phyloP scores from a whole-genome alignment of 2,113 vertebrate genomes.

The Phrynosoma platyrhinos region DNA sequence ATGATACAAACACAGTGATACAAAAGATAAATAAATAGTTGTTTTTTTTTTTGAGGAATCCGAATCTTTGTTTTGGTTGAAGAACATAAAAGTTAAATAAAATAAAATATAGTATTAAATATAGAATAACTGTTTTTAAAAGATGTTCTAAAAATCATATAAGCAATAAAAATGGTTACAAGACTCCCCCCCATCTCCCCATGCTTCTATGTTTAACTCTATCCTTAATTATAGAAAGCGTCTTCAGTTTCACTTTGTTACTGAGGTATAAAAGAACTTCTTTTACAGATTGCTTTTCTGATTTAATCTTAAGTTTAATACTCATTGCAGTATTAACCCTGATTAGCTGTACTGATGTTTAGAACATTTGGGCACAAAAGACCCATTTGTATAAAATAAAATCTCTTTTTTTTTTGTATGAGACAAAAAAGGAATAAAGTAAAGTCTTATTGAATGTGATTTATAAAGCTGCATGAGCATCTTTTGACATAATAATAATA shows the following conservation, averaged over 20 bases:
- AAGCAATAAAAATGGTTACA: no score
- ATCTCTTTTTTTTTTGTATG: background rate
- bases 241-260: constrained; percentile 64
- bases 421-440: background rate
- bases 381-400: constrained; percentile 29
- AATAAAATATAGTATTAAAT: no score
- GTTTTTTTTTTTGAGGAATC: no score
- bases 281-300: constrained; percentile 70
- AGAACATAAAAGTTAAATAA: no score
- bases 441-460: background rate
- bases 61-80: no score
- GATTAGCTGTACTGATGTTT: constrained; percentile 71
- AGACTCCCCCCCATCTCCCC: no score
- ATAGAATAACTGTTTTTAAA: no score
- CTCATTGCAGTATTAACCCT: constrained; percentile 66
- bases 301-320: constrained; percentile 75
- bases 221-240: constrained; percentile 73
- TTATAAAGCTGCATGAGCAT: constrained; percentile 35
- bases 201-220: background rate
- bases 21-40: no score
- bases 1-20: no score
- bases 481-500: background rate
- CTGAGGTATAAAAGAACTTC: constrained; percentile 66
- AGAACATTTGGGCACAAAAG: constrained; percentile 37
- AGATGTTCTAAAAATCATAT: no score